Conservation (phyloP, 2,113 vertebrate genomes). For the Phylloscopus trochiloides region DNA sequence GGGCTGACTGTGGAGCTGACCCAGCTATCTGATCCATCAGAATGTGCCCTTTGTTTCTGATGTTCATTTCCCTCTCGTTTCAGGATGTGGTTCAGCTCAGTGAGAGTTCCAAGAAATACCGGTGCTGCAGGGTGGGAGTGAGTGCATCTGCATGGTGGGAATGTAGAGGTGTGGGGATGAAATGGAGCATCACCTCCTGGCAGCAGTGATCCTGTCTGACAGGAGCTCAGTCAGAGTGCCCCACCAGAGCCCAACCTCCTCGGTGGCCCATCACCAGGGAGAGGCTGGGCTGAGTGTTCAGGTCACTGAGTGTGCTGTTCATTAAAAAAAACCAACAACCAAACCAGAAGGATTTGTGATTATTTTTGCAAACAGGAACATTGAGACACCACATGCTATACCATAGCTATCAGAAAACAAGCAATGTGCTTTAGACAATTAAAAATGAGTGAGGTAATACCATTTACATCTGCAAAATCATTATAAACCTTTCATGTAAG, state of each 20-base stretch:
- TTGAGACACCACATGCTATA: background rate
- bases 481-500: background rate
- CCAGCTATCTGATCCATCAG: background rate
- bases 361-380: background rate
- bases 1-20: background rate
- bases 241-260: background rate
- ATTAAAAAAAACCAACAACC: background rate
- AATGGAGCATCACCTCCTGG: background rate
- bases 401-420: background rate
- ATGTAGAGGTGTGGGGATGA: background rate
- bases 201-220: background rate
- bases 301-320: fast-evolving
- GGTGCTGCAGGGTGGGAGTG: background rate
- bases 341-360: background rate
- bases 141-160: background rate
- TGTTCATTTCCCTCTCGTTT: background rate
- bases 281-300: background rate
- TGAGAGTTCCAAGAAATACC: background rate
- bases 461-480: background rate
- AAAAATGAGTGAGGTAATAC: background rate
- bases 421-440: background rate
- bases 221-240: background rate
- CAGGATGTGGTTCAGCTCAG: background rate
- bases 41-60: background rate
- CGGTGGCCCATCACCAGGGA: fast-evolving